Percentiles rank a stretch among this genome's conserved stretches.
phyloP scores from a whole-genome alignment of 2,888 invertebrate genomes.

The Plutella xylostella region DNA sequence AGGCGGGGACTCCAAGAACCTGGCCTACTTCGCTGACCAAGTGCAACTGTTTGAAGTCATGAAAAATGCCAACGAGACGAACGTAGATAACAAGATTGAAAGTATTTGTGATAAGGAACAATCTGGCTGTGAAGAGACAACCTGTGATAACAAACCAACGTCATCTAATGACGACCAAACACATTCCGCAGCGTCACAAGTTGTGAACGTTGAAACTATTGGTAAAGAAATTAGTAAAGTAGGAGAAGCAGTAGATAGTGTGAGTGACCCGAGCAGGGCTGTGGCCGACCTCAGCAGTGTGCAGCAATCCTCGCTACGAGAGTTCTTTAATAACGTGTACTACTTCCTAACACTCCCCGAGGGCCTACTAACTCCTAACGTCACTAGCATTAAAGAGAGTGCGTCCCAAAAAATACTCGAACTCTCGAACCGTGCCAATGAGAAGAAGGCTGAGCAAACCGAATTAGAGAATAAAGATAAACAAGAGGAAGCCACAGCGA shows the following conservation, averaged over 20 bases:
- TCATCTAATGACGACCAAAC: slow-evolving; percentile 1
- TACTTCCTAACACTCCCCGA: slow-evolving; percentile 45
- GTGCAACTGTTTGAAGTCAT: slow-evolving; percentile 30
- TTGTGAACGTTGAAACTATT: neutral
- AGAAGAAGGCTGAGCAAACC: neutral
- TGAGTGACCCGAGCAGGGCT: neutral
- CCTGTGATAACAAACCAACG: neutral
- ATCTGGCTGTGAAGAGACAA: neutral
- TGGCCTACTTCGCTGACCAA: slow-evolving; percentile 29
- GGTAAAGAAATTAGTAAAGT: too few species aligned
- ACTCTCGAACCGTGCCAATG: neutral
- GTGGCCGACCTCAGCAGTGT: neutral
- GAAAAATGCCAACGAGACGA: slow-evolving; percentile 16
- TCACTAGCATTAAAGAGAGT: slow-evolving; percentile 9
- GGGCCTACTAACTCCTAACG: slow-evolving; percentile 27
- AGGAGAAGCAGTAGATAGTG: neutral
- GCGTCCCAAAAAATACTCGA: neutral
- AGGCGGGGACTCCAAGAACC: too few species aligned
- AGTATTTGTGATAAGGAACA: slow-evolving; percentile 6
- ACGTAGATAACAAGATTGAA: slow-evolving; percentile 13
- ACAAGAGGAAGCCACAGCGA: slow-evolving; percentile 10
- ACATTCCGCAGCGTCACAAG: neutral
- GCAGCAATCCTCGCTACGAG: slow-evolving; percentile 26
- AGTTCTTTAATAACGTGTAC: slow-evolving; percentile 43
- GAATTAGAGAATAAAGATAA: neutral